A percentile compares a stretch with the other conserved stretches of the same genome.
These are phyloP conservation scores for Pseudachorutes palmiensis DNA, from an alignment of 1,140 invertebrate genomes.

Conservation along the genomic window DNA sequence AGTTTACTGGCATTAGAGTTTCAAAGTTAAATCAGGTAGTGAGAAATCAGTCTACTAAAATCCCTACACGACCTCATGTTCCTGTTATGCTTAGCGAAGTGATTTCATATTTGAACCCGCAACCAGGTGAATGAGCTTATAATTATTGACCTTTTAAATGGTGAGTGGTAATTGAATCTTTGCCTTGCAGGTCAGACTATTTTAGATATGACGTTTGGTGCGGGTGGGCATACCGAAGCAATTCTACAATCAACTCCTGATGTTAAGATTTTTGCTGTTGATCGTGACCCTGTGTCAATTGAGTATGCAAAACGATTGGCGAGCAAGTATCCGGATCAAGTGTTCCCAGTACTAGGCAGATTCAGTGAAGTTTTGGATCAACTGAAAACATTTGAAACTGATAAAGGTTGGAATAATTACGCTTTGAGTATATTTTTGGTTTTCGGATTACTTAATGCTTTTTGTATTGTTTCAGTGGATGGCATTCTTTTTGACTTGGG, in stretches of 20 bases:
- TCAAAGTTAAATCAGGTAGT: no score
- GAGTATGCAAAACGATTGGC: conserved; percentile 56
- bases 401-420: conserved; percentile 46
- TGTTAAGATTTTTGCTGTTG: conserved; percentile 66
- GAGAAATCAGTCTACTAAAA: no score
- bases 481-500: conserved; percentile 87
- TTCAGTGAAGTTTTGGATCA: conserved; percentile 77
- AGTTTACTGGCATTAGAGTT: no score
- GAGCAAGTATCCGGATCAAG: conserved; percentile 55
- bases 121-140: conserved; percentile 45
- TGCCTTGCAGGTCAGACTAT: conserved; percentile 42
- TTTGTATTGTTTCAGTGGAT: conserved; percentile 52
- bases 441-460: no score
- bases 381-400: conserved; percentile 52
- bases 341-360: conserved; percentile 69
- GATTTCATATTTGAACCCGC: conserved; percentile 56
- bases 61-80: conserved; percentile 45
- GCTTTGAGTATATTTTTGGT: no score
- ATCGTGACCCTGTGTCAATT: conserved; percentile 74
- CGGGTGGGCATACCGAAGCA: conserved; percentile 71
- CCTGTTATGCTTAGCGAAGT: conserved; percentile 66
- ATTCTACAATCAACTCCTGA: conserved; percentile 51
- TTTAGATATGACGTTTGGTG: conserved; percentile 89
- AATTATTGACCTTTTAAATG: background rate
- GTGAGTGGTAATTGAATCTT: background rate